Evolutionary conservation across 2,797 vertebrate species (phyloP).

Genomic region (Falco columbarius): DNA sequence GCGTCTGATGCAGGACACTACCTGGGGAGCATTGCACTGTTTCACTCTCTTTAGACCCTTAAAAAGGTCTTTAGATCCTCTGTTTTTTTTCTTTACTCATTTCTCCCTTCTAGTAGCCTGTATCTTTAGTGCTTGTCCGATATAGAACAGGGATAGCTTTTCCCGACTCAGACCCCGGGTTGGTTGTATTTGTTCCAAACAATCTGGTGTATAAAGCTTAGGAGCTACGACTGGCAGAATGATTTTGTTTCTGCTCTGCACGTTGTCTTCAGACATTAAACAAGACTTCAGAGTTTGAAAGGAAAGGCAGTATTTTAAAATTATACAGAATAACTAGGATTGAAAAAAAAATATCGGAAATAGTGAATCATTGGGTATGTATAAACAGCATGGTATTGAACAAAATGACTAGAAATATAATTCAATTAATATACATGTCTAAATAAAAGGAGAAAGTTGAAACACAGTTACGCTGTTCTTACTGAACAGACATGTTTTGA

Average conservation of each 20-base stretch:
- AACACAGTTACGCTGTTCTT: background rate
- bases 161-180: background rate
- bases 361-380: background rate
- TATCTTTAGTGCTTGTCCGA: background rate
- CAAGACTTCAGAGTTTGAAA: background rate
- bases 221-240: background rate
- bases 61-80: background rate
- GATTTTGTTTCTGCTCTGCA: background rate
- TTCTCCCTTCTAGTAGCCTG: background rate
- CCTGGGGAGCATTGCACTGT: accelerated
- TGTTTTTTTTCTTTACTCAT: background rate
- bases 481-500: constrained; percentile 17
- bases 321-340: background rate
- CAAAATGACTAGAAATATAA: constrained; percentile 18
- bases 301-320: background rate
- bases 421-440: background rate
- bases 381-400: background rate
- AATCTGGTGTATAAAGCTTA: accelerated
- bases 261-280: background rate
- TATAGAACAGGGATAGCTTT: background rate
- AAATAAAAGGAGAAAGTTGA: background rate
- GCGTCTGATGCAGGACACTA: background rate
- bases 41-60: background rate
- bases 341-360: background rate
- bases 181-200: background rate